phyloP scores from a whole-genome alignment of 2,113 vertebrate genomes.

The Asarcornis scutulata region DNA sequence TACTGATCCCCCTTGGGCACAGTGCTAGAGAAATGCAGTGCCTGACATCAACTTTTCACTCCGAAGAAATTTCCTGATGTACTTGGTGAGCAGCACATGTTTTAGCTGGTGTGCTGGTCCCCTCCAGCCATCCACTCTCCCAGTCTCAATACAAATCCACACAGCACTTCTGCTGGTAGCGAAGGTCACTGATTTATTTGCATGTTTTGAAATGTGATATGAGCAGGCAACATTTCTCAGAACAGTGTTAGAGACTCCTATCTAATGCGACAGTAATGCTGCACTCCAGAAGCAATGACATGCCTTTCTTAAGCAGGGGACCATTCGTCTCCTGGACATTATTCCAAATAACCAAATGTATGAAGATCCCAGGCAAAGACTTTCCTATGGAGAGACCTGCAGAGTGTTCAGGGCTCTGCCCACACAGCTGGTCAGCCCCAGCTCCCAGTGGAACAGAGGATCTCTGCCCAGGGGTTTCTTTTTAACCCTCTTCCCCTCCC shows the following conservation, averaged over 20 bases:
- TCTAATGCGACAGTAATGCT: neutral
- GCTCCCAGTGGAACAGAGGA: neutral
- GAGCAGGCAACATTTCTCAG: neutral
- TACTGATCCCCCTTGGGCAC: neutral
- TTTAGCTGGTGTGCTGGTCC: neutral
- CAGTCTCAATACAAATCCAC: rapidly evolving
- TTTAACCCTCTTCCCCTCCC: neutral
- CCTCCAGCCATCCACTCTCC: neutral
- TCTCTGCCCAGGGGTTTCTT: neutral
- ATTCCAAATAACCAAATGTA: neutral
- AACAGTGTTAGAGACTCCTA: neutral
- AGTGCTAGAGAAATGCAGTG: neutral
- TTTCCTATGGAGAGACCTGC: neutral
- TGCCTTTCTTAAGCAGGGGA: neutral
- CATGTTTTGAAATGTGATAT: neutral
- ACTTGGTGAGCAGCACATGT: neutral
- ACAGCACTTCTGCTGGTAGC: neutral
- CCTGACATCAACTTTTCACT: neutral
- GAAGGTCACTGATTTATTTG: neutral
- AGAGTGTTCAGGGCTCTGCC: neutral
- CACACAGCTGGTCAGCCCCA: neutral
- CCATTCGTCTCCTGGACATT: neutral
- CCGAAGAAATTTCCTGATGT: neutral
- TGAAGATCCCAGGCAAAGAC: neutral
- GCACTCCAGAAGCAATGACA: neutral